Conservation (phyloP, 2,113 vertebrate genomes). For the Albula glossodonta region DNA sequence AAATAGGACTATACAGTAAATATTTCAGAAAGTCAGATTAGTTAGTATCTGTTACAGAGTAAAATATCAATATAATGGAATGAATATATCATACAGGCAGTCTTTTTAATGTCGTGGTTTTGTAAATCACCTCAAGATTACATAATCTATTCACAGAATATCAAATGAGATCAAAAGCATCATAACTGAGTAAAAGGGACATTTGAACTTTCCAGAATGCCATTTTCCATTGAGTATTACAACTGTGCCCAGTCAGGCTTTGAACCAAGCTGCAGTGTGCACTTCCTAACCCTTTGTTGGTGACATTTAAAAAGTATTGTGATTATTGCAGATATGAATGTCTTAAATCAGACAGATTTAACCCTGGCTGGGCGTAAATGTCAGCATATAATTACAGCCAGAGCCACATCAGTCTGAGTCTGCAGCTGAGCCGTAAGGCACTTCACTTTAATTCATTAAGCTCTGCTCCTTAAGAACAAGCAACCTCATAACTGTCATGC, state of each 20-base stretch:
- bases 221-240: constrained; percentile 22
- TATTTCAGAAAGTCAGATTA: background rate
- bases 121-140: background rate
- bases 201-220: background rate
- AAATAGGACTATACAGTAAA: background rate
- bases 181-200: background rate
- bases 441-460: constrained; percentile 26
- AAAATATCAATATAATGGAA: background rate
- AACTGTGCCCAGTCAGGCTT: constrained; percentile 11
- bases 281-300: constrained; percentile 33
- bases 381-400: constrained; percentile 42
- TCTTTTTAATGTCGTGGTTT: background rate
- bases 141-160: no score
- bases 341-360: constrained; percentile 51
- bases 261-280: constrained; percentile 41
- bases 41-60: background rate
- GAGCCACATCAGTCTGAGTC: constrained; percentile 13
- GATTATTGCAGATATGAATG: constrained; percentile 50
- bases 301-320: constrained; percentile 54
- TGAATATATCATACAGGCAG: background rate
- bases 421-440: constrained; percentile 23
- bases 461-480: constrained; percentile 41
- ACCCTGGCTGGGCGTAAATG: constrained; percentile 50
- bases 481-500: constrained; percentile 29
- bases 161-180: no score